Conservation (phyloP, 2,113 vertebrate genomes). For the Nothobranchius kuhntae region DNA sequence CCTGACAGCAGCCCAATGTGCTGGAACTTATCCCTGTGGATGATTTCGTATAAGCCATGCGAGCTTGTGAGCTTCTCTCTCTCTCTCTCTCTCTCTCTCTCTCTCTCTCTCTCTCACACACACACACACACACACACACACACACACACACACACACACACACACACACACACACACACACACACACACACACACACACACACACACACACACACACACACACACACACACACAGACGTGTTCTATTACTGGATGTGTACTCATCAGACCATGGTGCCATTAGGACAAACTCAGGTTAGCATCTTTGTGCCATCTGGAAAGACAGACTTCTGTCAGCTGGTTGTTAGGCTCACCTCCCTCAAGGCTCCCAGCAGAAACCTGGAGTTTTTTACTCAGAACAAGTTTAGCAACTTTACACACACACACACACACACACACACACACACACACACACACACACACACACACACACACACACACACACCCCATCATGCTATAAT, state of each 20-base stretch:
- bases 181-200: too few relatives aligned
- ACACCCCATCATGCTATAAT: constrained; percentile 8
- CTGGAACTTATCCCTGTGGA: constrained; percentile 66
- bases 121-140: too few relatives aligned
- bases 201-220: constrained; percentile 14
- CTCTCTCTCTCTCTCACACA: too few relatives aligned
- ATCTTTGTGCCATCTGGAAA: constrained; percentile 45
- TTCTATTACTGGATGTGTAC: constrained; percentile 53
- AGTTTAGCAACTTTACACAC: constrained; percentile 1
- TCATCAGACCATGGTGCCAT: constrained; percentile 65
- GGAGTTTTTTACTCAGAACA: constrained; percentile 29
- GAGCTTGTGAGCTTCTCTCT: constrained; percentile 12
- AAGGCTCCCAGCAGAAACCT: constrained; percentile 23
- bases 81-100: too few relatives aligned
- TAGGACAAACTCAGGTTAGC: constrained; percentile 61
- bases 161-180: too few relatives aligned
- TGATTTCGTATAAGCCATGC: constrained; percentile 62
- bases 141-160: too few relatives aligned
- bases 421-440: too few relatives aligned
- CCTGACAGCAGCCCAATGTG: constrained; percentile 66
- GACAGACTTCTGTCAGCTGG: constrained; percentile 55
- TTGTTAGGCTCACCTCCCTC: constrained; percentile 52
- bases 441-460: too few relatives aligned
- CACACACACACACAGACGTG: constrained; percentile 9
- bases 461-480: constrained; percentile 10